Evolutionary conservation across 2,888 invertebrate species (phyloP), one percentile per base, ranked within the genome.

Genomic region (Torymus auratus): DNA sequence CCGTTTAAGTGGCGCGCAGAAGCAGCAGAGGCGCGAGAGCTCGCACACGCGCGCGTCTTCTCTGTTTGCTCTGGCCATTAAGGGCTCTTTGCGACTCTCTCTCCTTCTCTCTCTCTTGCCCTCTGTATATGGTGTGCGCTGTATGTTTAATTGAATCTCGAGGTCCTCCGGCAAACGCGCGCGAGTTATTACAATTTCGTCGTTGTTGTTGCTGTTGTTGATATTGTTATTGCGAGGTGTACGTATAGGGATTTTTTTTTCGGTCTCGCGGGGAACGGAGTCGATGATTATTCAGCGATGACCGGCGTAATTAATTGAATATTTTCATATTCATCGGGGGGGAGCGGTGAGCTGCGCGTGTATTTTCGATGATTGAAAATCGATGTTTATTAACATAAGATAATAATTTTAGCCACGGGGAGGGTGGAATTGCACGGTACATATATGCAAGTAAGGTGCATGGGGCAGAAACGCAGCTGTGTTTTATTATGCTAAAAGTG

Each of bases 131-230:
- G 1, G 7, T 41, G 1, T 41, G 7, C 41, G 41, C 71, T 61
- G 1, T 17, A n/a, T 77, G 78, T 83, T 83, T 82, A 83, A 82
- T 83, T 83, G 83, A 83, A 71, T 79, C 69, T 78, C 78, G 73
- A 80, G 73, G 81, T 82, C 80, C 69, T 7, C 41, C 7, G 41
- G 5, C 77, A 20, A 20, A 20, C 20, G 20, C 20, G 20, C 20
- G 2, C 20, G 65, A 17, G 15, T 74, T 75, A 78, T 74, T 78
- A 78, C 75, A 81, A 81, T 78, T 78, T 81, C 78, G 82, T 80
- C 72, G 74, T 72, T 71, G 76, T 80, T 41, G 15, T 55, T 55
- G 53, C 7, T 15, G 20, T 11, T 52, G 13, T 50, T 55, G n/a
- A 1, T 1, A 72, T 62, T 23, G 7, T 10, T 13, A 14, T 10